A percentile compares a stretch with the other conserved stretches of the same genome.
phyloP scores from a whole-genome alignment of 2,797 vertebrate genomes.

The Catamblyrhynchus diadema region DNA sequence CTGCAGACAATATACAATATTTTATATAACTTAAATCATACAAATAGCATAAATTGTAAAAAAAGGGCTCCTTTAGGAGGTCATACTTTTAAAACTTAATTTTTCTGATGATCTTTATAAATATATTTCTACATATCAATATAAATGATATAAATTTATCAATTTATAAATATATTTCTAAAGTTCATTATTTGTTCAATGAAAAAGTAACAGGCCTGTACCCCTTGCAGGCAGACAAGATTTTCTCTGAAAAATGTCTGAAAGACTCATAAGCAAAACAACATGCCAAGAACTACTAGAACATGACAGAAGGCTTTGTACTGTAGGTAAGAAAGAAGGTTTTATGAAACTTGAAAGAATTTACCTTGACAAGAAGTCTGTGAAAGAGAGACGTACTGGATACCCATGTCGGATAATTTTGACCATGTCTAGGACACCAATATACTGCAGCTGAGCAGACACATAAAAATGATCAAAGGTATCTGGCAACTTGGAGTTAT shows the following conservation, averaged over 20 bases:
- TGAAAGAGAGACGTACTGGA: constrained; percentile 87
- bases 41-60: background rate
- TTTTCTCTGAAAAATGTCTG: background rate
- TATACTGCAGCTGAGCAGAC: constrained; percentile 90
- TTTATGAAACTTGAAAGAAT: background rate
- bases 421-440: constrained; percentile 93
- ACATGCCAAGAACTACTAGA: background rate
- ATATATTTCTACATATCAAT: background rate
- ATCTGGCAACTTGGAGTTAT: constrained; percentile 80
- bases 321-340: background rate
- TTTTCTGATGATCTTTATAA: background rate
- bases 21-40: background rate
- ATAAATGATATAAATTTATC: background rate
- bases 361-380: constrained; percentile 89
- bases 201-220: background rate
- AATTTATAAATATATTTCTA: background rate
- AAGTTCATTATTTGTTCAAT: background rate
- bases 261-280: background rate
- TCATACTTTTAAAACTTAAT: background rate
- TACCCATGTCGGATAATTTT: constrained; percentile 90
- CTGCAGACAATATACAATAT: background rate
- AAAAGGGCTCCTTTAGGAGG: background rate
- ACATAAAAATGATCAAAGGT: constrained; percentile 89
- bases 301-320: background rate
- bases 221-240: background rate